These are phyloP conservation scores for Lasioglossum lativentre DNA, from an alignment of 2,888 invertebrate genomes.

Conservation along the genomic window DNA sequence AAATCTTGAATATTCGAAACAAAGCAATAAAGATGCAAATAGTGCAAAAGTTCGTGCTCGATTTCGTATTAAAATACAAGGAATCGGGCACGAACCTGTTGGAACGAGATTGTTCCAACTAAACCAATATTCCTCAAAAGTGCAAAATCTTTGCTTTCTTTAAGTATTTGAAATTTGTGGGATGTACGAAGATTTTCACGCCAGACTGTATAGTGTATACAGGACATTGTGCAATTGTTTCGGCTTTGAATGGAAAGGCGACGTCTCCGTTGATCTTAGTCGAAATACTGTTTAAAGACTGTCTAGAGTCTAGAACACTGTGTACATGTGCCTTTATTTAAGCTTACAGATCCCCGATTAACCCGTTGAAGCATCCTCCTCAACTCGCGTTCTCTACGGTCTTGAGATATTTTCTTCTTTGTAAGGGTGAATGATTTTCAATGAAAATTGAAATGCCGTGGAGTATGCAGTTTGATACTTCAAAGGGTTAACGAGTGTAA, in stretches of 20 bases:
- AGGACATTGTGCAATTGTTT: slow-evolving; percentile 42
- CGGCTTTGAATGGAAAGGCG: slow-evolving; percentile 19
- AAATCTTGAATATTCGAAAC: background rate
- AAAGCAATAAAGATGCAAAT: background rate
- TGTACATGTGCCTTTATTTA: slow-evolving; percentile 58
- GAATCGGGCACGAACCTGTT: background rate
- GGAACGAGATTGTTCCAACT: background rate
- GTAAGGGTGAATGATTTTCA: background rate
- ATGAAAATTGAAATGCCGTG: background rate
- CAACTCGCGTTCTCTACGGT: background rate
- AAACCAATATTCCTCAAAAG: background rate
- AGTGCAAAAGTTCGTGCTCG: too few relatives aligned
- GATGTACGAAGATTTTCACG: background rate
- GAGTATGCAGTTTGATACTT: slow-evolving; percentile 16
- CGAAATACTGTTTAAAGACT: slow-evolving; percentile 47
- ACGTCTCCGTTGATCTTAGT: slow-evolving; percentile 9
- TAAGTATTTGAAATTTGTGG: background rate
- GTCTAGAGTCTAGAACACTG: slow-evolving; percentile 37
- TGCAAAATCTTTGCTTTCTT: background rate
- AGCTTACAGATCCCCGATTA: slow-evolving; percentile 3
- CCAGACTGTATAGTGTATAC: background rate
- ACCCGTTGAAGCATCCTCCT: slow-evolving; percentile 25
- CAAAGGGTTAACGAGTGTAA: slow-evolving; percentile 22
- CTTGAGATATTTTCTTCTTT: background rate
- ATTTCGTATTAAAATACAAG: too few relatives aligned